A percentile compares a stretch with the other conserved stretches of the same genome.
Evolutionary conservation across 2,888 invertebrate genomes (phyloP).

Genomic region (Linnaemya vulpina): DNA sequence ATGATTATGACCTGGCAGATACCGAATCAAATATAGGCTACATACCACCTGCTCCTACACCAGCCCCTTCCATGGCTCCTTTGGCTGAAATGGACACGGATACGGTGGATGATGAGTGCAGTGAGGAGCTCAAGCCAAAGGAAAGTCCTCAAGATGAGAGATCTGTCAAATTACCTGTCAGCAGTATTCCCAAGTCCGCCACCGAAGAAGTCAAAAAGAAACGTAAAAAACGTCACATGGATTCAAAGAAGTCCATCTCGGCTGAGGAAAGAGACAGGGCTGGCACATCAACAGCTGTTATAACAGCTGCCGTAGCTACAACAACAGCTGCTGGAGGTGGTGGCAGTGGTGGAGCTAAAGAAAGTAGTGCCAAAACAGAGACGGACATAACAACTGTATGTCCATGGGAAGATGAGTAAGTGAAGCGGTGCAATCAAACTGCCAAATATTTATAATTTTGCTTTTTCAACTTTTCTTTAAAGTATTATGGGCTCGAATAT

Average conservation of each 20-base stretch:
- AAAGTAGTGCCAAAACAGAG: constrained; percentile 71
- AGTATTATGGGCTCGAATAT: too few relatives aligned
- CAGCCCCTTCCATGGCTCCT: constrained; percentile 85
- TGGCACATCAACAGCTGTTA: constrained; percentile 63
- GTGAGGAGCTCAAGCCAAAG: constrained; percentile 75
- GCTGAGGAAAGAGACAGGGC: constrained; percentile 77
- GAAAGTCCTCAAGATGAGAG: constrained; percentile 40
- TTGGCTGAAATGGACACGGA: constrained; percentile 88
- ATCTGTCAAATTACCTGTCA: constrained; percentile 64
- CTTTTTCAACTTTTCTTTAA: too few relatives aligned
- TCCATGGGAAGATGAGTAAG: constrained; percentile 98
- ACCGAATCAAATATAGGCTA: constrained; percentile 77
- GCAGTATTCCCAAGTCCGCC: constrained; percentile 68
- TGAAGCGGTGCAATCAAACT: too few relatives aligned
- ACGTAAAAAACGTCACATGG: constrained; percentile 80
- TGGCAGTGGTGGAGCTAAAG: constrained; percentile 54
- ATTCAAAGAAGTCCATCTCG: constrained; percentile 76
- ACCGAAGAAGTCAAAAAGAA: constrained; percentile 78
- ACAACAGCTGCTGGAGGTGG: constrained; percentile 43
- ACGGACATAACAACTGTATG: constrained; percentile 91
- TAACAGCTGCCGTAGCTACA: constrained; percentile 72
- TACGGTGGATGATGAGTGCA: constrained; percentile 87
- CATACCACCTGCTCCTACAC: constrained; percentile 82
- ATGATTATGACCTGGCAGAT: constrained; percentile 79
- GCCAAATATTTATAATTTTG: too few relatives aligned